Conservation (phyloP, 2,888 invertebrate genomes). For the Galerucella pusilla region DNA sequence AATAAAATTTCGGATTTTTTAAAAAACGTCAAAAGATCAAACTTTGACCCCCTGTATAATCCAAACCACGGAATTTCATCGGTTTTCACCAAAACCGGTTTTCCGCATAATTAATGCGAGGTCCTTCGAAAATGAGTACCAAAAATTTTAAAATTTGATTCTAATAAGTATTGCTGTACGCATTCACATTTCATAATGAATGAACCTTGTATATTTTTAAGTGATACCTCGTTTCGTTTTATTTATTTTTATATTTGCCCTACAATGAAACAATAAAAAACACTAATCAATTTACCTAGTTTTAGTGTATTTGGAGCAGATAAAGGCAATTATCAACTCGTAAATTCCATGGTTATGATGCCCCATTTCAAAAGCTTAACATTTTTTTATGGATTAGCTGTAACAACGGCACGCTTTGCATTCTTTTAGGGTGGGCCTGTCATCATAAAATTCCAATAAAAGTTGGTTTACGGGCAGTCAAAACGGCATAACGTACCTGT, state of each 20-base stretch:
- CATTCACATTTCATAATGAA: too few relatives aligned
- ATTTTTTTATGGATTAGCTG: not conserved
- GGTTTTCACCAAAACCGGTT: too few relatives aligned
- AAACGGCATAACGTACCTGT: slow-evolving; percentile 4
- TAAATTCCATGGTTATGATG: slow-evolving; percentile 9
- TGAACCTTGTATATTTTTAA: too few relatives aligned
- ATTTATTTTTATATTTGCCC: not conserved
- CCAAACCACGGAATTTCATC: too few relatives aligned
- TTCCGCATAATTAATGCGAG: too few relatives aligned
- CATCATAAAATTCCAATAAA: slow-evolving; percentile 16
- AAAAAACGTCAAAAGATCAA: too few relatives aligned
- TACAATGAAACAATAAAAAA: not conserved
- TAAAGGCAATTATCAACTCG: slow-evolving; percentile 17
- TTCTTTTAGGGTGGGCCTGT: slow-evolving; percentile 15
- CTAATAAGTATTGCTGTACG: too few relatives aligned
- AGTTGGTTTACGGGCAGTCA: slow-evolving; percentile 8
- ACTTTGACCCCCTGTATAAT: too few relatives aligned
- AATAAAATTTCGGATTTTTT: too few relatives aligned
- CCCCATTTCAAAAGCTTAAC: slow-evolving; percentile 3
- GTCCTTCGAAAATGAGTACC: too few relatives aligned
- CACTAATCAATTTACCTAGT: not conserved
- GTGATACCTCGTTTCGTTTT: too few relatives aligned
- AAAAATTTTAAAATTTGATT: too few relatives aligned
- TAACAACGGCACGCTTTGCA: slow-evolving; percentile 17
- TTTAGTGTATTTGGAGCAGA: not conserved